phyloP scores from a whole-genome alignment of 2,797 vertebrate genomes.

The Hipposideros larvatus region DNA sequence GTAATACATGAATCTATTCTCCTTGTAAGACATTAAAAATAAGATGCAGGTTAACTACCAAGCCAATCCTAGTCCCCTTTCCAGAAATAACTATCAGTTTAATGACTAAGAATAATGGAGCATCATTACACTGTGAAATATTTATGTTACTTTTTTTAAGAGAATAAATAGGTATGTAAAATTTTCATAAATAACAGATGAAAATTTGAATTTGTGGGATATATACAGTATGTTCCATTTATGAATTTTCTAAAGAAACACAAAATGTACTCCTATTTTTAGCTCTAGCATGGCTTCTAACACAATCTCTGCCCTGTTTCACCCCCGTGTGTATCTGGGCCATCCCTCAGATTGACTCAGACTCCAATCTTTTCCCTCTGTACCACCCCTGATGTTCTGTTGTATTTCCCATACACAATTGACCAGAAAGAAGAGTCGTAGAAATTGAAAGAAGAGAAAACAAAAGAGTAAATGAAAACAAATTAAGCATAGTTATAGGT shows the following conservation, averaged over 20 bases:
- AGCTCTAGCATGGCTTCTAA: background rate
- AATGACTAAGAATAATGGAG: background rate
- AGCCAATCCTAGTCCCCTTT: background rate
- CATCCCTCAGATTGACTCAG: no score
- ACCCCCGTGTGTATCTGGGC: rapidly evolving
- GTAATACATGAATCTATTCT: background rate
- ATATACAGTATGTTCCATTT: background rate
- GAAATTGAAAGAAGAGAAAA: background rate
- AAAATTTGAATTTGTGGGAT: background rate
- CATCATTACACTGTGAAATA: background rate
- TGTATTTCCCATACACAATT: background rate
- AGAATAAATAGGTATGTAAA: background rate
- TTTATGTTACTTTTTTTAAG: background rate
- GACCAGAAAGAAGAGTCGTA: background rate
- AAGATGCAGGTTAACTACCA: background rate
- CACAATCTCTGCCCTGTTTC: rapidly evolving
- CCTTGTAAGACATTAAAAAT: constrained; percentile 2
- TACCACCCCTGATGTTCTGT: background rate
- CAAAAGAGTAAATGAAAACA: background rate
- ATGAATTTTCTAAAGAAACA: background rate
- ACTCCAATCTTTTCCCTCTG: no score
- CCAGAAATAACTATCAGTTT: background rate
- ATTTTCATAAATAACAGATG: background rate
- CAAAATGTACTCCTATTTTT: background rate
- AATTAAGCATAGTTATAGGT: background rate